Conservation (phyloP, 2,113 vertebrate genomes). For the Antidorcas marsupialis region DNA sequence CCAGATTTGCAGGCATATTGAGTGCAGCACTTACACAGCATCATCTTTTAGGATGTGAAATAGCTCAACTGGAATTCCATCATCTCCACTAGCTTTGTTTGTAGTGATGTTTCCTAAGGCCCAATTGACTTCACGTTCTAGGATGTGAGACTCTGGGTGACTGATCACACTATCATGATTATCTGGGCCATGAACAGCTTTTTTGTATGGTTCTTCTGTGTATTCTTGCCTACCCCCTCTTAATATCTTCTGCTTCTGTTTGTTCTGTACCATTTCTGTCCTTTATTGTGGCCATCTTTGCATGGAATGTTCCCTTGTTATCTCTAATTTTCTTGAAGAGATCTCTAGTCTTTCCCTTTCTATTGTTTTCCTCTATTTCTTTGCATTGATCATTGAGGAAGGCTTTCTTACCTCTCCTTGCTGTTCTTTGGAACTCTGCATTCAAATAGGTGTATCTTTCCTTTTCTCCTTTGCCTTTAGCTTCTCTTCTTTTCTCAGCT, state of each 20-base stretch:
- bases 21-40: background rate
- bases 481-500: background rate
- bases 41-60: background rate
- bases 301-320: background rate
- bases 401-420: background rate
- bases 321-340: background rate
- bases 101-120: background rate
- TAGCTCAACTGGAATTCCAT: background rate
- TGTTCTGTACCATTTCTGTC: background rate
- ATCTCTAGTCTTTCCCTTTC: background rate
- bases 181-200: background rate
- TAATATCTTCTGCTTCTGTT: background rate
- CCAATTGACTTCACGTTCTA: background rate
- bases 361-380: background rate
- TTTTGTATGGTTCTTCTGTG: background rate
- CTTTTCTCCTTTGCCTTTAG: background rate
- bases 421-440: background rate
- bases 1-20: background rate
- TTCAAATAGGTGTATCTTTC: background rate
- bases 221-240: background rate
- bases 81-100: background rate
- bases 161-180: background rate
- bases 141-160: background rate
- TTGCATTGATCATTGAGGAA: background rate
- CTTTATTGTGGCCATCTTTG: background rate